Evolutionary conservation across 2,797 vertebrate species (phyloP).

Genomic region (Agapornis canus): DNA sequence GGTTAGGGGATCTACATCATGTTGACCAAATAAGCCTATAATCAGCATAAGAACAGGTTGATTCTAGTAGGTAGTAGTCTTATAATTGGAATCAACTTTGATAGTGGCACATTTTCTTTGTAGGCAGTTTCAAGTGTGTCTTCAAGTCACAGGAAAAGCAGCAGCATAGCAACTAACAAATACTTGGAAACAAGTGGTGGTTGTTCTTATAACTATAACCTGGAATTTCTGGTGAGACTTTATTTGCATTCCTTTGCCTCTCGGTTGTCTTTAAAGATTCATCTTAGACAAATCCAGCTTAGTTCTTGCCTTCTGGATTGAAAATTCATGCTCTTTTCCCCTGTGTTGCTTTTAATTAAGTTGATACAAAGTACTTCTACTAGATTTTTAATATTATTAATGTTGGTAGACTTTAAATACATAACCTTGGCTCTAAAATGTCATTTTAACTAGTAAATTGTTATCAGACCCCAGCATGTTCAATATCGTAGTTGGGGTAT

Average conservation of each 20-base stretch:
- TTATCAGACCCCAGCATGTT: neutral
- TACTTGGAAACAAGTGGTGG: neutral
- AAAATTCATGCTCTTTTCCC: neutral
- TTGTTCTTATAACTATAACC: neutral
- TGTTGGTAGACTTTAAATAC: neutral
- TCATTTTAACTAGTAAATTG: neutral
- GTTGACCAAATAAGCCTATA: neutral
- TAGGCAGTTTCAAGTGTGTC: neutral
- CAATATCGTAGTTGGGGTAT: fast-evolving
- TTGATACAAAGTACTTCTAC: neutral
- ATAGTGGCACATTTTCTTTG: neutral
- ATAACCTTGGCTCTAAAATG: neutral
- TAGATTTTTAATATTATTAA: neutral
- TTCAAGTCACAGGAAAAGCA: neutral
- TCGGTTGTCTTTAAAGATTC: neutral
- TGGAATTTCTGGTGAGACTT: neutral
- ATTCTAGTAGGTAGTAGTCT: neutral
- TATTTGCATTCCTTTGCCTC: neutral
- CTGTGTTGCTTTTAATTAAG: neutral
- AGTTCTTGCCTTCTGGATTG: neutral
- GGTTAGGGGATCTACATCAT: neutral
- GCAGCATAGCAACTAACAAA: neutral
- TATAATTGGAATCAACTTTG: neutral
- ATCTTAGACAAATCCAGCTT: neutral
- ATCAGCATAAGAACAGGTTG: neutral